Evolutionary conservation across 2,797 vertebrate genomes (phyloP), one percentile per base, ranked within the genome.

Genomic region (Phataginus tricuspis): DNA sequence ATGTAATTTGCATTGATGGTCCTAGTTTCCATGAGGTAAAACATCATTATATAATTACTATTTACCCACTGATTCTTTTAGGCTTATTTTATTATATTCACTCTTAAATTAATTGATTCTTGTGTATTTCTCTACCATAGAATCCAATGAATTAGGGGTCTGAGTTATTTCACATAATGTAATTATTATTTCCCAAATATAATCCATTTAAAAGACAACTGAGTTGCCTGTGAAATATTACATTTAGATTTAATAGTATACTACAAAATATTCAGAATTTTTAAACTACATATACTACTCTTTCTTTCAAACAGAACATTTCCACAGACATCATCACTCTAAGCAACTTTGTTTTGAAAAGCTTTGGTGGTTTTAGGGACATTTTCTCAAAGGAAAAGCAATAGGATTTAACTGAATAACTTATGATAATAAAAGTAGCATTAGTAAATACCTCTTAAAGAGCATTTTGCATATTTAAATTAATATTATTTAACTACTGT

Each of bases 11-110:
- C 55, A 94, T 64, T 89, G 16, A 71, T 29, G 2, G 12, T 13
- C 29, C 82, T 90, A 57, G 31, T 93, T 93, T 95, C 34, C 11
- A 63, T 37, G 31, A 96, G 53, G 45, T 71, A 25, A 91, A 96
- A 83, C 7, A 34, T 86, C 45, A 91, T 42, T 86, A 39, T 74
- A 39, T 19, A 80, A 53, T 90, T 27, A 87, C 77, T 64, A 77
- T 82, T 89, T 94, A 86, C 37, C 5, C 16, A 84, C 39, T 93
- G 34, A 77, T 86, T 83, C 9, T 37, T 94, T 88, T 51, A 88
- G 85, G 12, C 1, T 85, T 75, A 85, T 75, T 85, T 86, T 95
- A 53, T 45, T 86, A 63, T 74, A 8, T 64, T 87, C 13, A 11
- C 12, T 92, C 51, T 85, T 92, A 77, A 42, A 57, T 29, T 92